These are phyloP conservation scores for Heliconius hewitsoni DNA, from an alignment of 1,140 invertebrate genomes.

Conservation along the genomic window DNA sequence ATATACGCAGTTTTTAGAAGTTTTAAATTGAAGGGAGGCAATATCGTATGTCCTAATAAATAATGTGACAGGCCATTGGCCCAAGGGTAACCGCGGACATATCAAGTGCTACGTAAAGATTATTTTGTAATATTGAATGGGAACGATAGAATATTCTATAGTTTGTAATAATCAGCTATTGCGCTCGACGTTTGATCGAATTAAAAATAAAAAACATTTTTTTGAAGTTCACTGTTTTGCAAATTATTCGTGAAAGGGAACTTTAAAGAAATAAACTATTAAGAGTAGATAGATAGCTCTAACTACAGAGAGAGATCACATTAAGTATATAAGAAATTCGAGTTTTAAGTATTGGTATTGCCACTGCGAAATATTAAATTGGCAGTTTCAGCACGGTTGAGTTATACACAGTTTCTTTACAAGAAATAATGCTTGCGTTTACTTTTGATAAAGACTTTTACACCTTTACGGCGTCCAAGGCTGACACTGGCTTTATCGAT, in stretches of 20 bases:
- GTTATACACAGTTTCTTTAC: constrained; percentile 47
- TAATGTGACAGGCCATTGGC: constrained; percentile 30
- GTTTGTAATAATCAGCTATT: constrained; percentile 51
- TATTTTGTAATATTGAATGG: constrained; percentile 52
- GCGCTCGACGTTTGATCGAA: constrained; percentile 26
- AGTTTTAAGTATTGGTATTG: constrained; percentile 51
- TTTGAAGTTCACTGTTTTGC: constrained; percentile 10
- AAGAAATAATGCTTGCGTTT: constrained; percentile 65
- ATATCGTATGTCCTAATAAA: constrained; percentile 37
- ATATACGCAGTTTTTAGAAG: constrained; percentile 8
- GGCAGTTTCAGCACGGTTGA: constrained; percentile 43
- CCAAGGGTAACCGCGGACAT: constrained; percentile 66
- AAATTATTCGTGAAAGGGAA: neutral
- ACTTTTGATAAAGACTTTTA: constrained; percentile 58
- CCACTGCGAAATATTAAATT: constrained; percentile 44
- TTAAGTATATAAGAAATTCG: constrained; percentile 63
- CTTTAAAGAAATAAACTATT: constrained; percentile 41
- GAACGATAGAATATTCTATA: constrained; percentile 62
- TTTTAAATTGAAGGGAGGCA: constrained; percentile 10
- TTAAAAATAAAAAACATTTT: constrained; percentile 15
- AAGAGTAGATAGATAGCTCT: constrained; percentile 49
- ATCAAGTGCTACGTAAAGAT: constrained; percentile 53
- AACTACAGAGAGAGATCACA: constrained; percentile 71
- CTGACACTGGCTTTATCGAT: constrained; percentile 38
- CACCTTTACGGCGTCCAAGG: constrained; percentile 40